phyloP scores from a whole-genome alignment of 2,113 vertebrate genomes.

The Maccullochella peelii region DNA sequence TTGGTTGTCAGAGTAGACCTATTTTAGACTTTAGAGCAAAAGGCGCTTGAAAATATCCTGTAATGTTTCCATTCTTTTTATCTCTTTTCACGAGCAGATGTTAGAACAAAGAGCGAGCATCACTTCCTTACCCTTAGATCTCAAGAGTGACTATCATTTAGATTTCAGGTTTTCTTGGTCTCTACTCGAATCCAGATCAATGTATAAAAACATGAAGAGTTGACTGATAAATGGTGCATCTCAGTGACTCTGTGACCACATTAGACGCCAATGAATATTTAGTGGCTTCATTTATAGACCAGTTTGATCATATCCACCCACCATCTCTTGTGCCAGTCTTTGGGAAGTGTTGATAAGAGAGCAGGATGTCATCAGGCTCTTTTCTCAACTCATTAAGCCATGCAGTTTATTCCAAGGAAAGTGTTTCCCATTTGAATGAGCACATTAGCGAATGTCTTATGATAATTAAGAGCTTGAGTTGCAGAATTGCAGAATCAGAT shows the following conservation, averaged over 20 bases:
- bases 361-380: slow-evolving; percentile 82
- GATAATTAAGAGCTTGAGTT: slow-evolving; percentile 86
- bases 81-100: slow-evolving; percentile 81
- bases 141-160: slow-evolving; percentile 66
- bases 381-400: slow-evolving; percentile 83
- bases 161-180: slow-evolving; percentile 61
- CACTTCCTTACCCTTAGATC: slow-evolving; percentile 68
- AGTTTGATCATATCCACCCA: slow-evolving; percentile 76
- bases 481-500: slow-evolving; percentile 82
- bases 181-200: slow-evolving; percentile 55
- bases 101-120: slow-evolving; percentile 77
- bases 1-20: slow-evolving; percentile 71
- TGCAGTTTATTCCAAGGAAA: slow-evolving; percentile 83
- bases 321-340: slow-evolving; percentile 66
- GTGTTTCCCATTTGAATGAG: slow-evolving; percentile 82
- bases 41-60: slow-evolving; percentile 66
- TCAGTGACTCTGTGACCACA: slow-evolving; percentile 65
- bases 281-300: slow-evolving; percentile 66
- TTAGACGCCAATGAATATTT: slow-evolving; percentile 70
- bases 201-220: slow-evolving; percentile 53
- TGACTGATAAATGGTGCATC: slow-evolving; percentile 66
- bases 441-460: slow-evolving; percentile 83
- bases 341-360: slow-evolving; percentile 79
- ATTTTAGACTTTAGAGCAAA: slow-evolving; percentile 70
- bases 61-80: slow-evolving; percentile 67